Evolutionary conservation across 2,797 vertebrate species (phyloP).

Genomic region (Diglossa cyanea): DNA sequence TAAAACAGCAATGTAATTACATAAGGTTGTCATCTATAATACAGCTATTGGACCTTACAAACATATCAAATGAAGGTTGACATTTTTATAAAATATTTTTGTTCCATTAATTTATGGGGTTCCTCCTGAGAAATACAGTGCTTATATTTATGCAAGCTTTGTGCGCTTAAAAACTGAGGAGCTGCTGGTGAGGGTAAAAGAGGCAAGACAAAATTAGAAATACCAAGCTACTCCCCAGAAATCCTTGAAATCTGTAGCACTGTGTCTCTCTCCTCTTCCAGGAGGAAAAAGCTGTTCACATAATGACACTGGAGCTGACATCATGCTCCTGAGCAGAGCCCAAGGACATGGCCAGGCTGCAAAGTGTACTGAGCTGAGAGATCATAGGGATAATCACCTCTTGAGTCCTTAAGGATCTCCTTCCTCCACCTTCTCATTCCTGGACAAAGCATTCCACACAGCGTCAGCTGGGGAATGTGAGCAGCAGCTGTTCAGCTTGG

Average conservation of each 20-base stretch:
- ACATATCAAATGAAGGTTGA: background rate
- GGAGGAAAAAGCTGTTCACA: background rate
- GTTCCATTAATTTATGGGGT: background rate
- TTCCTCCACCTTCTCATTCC: background rate
- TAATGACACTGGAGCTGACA: background rate
- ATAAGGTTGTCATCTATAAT: background rate
- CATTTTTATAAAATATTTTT: background rate
- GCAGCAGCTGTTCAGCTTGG: background rate
- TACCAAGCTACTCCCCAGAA: background rate
- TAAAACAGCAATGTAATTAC: background rate
- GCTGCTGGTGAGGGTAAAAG: background rate
- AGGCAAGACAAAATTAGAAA: background rate
- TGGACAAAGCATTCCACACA: background rate
- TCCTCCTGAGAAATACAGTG: background rate
- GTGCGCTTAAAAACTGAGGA: background rate
- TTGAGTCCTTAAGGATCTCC: background rate
- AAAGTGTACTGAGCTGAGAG: background rate
- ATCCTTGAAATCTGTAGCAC: background rate
- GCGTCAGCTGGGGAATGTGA: background rate
- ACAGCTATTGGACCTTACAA: background rate
- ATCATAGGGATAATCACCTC: background rate
- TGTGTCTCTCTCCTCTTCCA: background rate
- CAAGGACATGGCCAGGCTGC: background rate
- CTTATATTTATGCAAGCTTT: background rate
- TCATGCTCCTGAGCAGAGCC: background rate